These are phyloP conservation scores for Caerostris extrusa DNA, from an alignment of 1,140 invertebrate species.

Conservation along the genomic window DNA sequence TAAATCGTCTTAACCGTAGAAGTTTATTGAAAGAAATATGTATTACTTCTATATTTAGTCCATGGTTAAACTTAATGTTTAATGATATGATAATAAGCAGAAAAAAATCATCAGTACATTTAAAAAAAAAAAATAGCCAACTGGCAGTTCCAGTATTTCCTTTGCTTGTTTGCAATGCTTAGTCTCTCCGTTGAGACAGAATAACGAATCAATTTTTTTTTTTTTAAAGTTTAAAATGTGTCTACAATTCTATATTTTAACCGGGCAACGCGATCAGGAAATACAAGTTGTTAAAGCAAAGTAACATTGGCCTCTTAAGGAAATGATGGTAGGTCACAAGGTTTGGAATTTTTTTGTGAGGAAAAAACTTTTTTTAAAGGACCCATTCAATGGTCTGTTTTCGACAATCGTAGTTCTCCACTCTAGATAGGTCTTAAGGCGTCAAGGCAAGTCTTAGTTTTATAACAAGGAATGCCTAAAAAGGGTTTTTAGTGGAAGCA, in stretches of 20 bases:
- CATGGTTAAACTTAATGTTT: too few relatives aligned
- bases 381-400: background rate
- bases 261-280: slow-evolving; percentile 8
- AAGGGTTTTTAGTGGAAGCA: slow-evolving; percentile 4
- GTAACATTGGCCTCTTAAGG: slow-evolving; percentile 22
- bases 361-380: background rate
- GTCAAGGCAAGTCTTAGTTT: slow-evolving; percentile 11
- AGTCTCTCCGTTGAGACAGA: background rate
- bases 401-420: slow-evolving; percentile 3
- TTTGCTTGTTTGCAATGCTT: background rate
- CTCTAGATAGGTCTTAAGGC: background rate
- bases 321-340: slow-evolving; percentile 14
- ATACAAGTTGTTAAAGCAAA: slow-evolving; percentile 9
- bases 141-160: background rate
- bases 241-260: background rate
- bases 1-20: too few relatives aligned
- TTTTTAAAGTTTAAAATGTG: background rate
- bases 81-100: too few relatives aligned
- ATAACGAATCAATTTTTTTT: background rate
- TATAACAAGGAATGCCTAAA: slow-evolving; percentile 40
- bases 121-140: slow-evolving; percentile 17
- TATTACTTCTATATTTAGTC: too few relatives aligned
- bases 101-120: too few relatives aligned
- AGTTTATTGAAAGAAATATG: too few relatives aligned
- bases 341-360: background rate